These are phyloP conservation scores for Dromas ardeola DNA, from an alignment of 2,113 vertebrate genomes.

Conservation along the genomic window DNA sequence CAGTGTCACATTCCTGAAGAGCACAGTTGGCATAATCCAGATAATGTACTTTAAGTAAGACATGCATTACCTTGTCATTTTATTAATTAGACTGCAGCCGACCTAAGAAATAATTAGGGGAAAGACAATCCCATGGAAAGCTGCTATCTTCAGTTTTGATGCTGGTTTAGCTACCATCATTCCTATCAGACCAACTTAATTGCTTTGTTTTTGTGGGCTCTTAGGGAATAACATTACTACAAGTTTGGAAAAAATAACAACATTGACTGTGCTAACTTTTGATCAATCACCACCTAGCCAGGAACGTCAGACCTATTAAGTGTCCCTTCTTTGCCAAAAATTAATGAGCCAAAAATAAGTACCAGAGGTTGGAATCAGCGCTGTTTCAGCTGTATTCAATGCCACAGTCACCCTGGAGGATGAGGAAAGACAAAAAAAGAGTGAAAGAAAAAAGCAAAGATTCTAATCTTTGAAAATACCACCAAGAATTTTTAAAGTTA, in stretches of 20 bases:
- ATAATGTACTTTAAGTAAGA: background rate
- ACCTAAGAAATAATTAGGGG: background rate
- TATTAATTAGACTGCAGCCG: background rate
- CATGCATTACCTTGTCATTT: background rate
- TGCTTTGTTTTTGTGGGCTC: conserved; percentile 39
- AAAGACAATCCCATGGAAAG: background rate
- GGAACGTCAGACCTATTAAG: conserved; percentile 18
- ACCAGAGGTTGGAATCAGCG: background rate
- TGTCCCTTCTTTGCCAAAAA: conserved; percentile 20
- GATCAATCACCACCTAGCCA: conserved; percentile 23
- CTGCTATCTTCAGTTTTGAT: background rate
- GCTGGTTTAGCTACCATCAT: background rate
- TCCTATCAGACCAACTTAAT: background rate
- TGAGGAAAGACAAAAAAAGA: background rate
- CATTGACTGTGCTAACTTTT: conserved; percentile 26
- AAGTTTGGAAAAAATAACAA: conserved; percentile 14
- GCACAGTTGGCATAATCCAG: background rate
- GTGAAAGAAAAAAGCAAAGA: background rate
- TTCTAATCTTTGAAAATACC: background rate
- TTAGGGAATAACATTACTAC: background rate
- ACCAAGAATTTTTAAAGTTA: background rate
- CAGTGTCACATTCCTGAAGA: conserved; percentile 55
- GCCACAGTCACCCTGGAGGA: background rate
- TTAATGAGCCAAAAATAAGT: conserved; percentile 45
- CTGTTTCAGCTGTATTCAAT: background rate